phyloP scores from a whole-genome alignment of 2,797 vertebrate genomes.

The Sebastes vulpes region DNA sequence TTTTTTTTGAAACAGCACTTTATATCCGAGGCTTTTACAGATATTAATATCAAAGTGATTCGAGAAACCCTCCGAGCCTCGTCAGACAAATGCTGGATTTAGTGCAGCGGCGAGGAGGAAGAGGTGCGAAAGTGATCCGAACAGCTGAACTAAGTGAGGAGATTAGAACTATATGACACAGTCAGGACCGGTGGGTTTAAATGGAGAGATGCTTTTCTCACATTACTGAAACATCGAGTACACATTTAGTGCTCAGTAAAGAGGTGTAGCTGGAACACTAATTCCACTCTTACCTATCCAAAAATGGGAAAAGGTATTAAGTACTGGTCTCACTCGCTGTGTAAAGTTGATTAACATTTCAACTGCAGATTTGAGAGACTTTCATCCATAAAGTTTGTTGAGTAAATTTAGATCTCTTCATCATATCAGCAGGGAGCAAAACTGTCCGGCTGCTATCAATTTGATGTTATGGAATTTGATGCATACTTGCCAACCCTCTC shows the following conservation, averaged over 20 bases:
- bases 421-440: background rate
- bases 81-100: constrained; percentile 59
- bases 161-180: constrained; percentile 38
- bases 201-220: constrained; percentile 36
- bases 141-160: constrained; percentile 35
- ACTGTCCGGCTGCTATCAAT: background rate
- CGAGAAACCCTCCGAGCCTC: constrained; percentile 32
- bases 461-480: background rate
- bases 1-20: constrained; percentile 24
- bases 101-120: constrained; percentile 12
- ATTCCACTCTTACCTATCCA: background rate
- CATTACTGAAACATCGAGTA: constrained; percentile 9
- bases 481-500: too few species aligned
- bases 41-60: constrained; percentile 67
- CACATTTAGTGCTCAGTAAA: background rate
- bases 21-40: constrained; percentile 61
- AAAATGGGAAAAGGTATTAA: background rate
- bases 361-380: background rate
- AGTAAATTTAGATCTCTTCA: background rate
- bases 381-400: background rate
- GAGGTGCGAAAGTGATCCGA: constrained; percentile 46
- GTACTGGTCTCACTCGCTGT: too few species aligned
- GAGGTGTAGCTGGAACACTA: background rate
- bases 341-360: background rate
- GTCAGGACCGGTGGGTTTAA: background rate